phyloP scores from a whole-genome alignment of 2,888 invertebrate genomes.

The Papilio demoleus region DNA sequence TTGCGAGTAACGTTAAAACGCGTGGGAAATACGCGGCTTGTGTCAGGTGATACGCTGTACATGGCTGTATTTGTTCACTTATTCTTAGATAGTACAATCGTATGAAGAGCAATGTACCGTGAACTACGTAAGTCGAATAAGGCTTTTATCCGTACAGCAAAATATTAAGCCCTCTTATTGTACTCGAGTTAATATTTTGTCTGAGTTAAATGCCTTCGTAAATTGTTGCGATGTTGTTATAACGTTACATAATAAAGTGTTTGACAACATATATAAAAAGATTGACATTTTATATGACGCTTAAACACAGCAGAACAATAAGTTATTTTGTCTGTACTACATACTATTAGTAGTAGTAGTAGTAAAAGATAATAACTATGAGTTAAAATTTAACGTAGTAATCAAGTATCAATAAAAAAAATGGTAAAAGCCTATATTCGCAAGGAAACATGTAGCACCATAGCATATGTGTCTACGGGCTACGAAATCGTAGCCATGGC shows the following conservation, averaged over 20 bases:
- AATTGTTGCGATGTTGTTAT: neutral
- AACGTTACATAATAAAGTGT: neutral
- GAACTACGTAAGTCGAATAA: conserved; percentile 63
- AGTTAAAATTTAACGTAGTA: neutral
- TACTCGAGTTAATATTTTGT: conserved; percentile 44
- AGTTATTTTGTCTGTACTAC: neutral
- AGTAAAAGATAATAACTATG: no score
- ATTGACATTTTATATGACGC: no score
- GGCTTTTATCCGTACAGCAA: conserved; percentile 64
- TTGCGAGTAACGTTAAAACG: conserved; percentile 55
- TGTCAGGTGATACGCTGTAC: conserved; percentile 63
- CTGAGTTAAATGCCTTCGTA: neutral
- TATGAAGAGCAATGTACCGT: conserved; percentile 59
- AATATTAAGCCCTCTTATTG: conserved; percentile 58
- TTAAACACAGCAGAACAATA: no score
- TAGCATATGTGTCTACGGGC: conserved; percentile 47
- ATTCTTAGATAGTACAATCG: conserved; percentile 55
- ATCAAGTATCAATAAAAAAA: neutral
- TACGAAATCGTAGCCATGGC: conserved; percentile 57
- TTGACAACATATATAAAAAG: no score
- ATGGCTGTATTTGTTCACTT: conserved; percentile 68
- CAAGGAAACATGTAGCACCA: conserved; percentile 45
- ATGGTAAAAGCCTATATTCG: neutral
- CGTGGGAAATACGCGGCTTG: conserved; percentile 64
- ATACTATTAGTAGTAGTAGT: no score